Evolutionary conservation across 2,113 vertebrate genomes (phyloP).

Genomic region (Grammomys dolichurus): DNA sequence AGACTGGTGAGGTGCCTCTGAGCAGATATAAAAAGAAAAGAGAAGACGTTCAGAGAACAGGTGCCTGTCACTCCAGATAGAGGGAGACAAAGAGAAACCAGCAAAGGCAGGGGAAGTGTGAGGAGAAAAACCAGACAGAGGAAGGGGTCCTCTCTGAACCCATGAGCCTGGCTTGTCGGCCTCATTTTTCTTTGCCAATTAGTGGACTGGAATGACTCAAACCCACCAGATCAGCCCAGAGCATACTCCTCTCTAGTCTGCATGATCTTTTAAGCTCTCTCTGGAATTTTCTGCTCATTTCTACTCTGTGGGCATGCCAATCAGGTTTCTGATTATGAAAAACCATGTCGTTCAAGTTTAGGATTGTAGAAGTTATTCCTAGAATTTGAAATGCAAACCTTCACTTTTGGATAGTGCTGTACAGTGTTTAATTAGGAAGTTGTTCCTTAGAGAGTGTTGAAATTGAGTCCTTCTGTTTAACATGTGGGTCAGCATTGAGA

Average conservation of each 20-base stretch:
- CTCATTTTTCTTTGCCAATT: slow-evolving; percentile 12
- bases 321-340: neutral
- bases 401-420: neutral
- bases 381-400: neutral
- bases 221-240: neutral
- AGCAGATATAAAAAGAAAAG: neutral
- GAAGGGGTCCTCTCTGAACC: neutral
- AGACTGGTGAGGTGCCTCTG: neutral
- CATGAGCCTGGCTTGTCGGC: neutral
- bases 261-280: neutral
- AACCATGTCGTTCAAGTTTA: neutral
- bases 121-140: neutral
- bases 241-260: neutral
- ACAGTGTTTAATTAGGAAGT: neutral
- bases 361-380: neutral
- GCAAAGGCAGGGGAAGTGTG: neutral
- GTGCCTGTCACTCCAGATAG: neutral
- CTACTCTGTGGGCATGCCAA: neutral
- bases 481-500: neutral
- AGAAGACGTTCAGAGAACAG: neutral
- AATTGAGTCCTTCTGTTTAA: neutral
- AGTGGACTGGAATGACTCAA: neutral
- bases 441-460: neutral
- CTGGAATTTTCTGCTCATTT: neutral
- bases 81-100: neutral